phyloP scores from a whole-genome alignment of 2,888 invertebrate genomes.

The Lepidocyrtoides sp. region DNA sequence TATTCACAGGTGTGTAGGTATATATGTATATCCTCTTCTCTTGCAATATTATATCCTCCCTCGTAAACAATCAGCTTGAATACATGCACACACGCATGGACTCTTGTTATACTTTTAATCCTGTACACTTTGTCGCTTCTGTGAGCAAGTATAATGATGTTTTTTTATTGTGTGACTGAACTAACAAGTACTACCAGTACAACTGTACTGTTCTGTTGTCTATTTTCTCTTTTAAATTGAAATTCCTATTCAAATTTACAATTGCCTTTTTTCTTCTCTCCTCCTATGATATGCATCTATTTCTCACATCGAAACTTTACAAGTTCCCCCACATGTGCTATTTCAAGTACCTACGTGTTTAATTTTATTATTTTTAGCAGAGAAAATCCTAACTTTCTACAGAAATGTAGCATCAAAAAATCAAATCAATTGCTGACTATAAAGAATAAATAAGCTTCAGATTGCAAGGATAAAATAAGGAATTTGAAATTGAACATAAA shows the following conservation, averaged over 20 bases:
- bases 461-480: too few relatives aligned
- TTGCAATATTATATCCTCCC: too few relatives aligned
- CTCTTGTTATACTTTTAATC: conserved; percentile 1
- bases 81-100: conserved; percentile 33
- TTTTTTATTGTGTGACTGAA: neutral
- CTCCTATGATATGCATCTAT: neutral
- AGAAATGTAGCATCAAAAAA: too few relatives aligned
- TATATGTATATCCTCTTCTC: neutral
- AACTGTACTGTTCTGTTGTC: neutral
- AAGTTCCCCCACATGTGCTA: neutral
- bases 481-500: too few relatives aligned
- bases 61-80: conserved; percentile 60
- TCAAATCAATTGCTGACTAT: too few relatives aligned
- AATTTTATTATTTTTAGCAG: too few relatives aligned
- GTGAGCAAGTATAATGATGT: neutral
- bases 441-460: too few relatives aligned
- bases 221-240: conserved; percentile 38
- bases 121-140: neutral
- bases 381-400: too few relatives aligned
- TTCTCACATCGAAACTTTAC: neutral
- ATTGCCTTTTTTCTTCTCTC: neutral
- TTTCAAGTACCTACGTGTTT: too few relatives aligned
- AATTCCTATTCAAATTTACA: conserved; percentile 62
- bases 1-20: neutral
- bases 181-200: neutral